A percentile compares a stretch with the other conserved stretches of the same genome.
phyloP scores from a whole-genome alignment of 2,113 vertebrate species.

The Anguilla japonica region DNA sequence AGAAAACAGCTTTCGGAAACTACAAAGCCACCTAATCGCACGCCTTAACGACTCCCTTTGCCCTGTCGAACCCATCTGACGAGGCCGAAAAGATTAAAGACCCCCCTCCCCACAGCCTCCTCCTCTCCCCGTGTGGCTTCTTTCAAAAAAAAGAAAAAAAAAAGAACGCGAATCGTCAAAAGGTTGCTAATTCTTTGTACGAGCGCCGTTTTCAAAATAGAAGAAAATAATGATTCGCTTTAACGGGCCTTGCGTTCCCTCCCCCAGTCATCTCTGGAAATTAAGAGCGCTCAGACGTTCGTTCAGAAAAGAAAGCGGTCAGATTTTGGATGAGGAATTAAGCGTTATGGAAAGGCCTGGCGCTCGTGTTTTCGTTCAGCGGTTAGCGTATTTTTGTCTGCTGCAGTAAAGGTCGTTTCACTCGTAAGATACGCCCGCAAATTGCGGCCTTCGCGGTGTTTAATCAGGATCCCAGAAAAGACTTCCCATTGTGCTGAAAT shows the following conservation, averaged over 20 bases:
- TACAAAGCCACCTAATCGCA: conserved; percentile 63
- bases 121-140: not conserved
- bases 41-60: conserved; percentile 56
- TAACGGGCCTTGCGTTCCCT: conserved; percentile 7
- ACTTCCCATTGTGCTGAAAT: not conserved
- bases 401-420: not conserved
- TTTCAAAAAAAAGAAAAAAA: too few species aligned
- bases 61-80: conserved; percentile 65
- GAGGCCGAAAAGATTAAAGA: conserved; percentile 59
- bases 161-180: not conserved
- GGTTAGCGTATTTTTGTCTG: not conserved
- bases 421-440: not conserved
- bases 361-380: not conserved
- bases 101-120: conserved; percentile 20
- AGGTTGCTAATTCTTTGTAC: not conserved
- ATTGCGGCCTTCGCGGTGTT: not conserved
- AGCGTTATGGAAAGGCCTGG: not conserved
- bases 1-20: conserved; percentile 52
- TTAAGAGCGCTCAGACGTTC: conserved; percentile 28
- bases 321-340: not conserved
- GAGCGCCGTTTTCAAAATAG: conserved; percentile 19
- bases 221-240: conserved; percentile 5
- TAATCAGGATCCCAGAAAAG: not conserved
- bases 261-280: conserved; percentile 16
- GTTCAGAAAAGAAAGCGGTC: not conserved